Conservation (phyloP, 2,113 vertebrate species). For the Aegithalos caudatus region DNA sequence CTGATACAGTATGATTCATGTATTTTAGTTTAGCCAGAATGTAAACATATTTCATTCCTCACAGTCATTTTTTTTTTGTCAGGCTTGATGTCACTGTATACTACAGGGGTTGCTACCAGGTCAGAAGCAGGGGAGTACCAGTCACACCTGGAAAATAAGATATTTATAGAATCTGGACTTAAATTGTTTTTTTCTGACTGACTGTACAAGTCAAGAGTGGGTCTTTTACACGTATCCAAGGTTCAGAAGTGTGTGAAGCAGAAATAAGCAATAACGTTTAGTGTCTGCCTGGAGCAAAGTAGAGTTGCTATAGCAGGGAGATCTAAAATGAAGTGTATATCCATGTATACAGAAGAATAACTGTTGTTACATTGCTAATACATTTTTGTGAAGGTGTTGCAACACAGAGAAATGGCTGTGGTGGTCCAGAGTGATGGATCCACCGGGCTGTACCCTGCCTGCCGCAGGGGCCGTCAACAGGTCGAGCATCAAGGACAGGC, state of each 20-base stretch:
- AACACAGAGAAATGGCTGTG: neutral
- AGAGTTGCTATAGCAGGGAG: neutral
- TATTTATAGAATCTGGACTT: neutral
- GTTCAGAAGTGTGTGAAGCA: neutral
- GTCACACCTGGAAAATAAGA: neutral
- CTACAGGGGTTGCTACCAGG: neutral
- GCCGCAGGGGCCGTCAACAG: neutral
- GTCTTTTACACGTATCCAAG: neutral
- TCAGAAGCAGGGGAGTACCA: neutral
- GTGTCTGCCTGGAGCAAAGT: neutral
- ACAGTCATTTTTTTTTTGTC: neutral
- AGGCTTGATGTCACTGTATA: neutral
- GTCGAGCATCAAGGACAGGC: accelerated
- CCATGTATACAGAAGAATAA: neutral
- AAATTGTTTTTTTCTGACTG: neutral
- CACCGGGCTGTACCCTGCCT: accelerated
- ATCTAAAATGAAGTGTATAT: neutral
- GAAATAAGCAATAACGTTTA: neutral
- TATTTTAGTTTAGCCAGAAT: neutral
- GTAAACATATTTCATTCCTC: neutral
- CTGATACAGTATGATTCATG: neutral
- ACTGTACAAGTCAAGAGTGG: neutral
- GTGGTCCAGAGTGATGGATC: neutral
- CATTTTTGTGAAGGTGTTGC: neutral
- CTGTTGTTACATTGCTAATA: neutral